Base-by-base conservation (phyloP, 1,140 invertebrate genomes). In the Patella vulgata region DNA sequence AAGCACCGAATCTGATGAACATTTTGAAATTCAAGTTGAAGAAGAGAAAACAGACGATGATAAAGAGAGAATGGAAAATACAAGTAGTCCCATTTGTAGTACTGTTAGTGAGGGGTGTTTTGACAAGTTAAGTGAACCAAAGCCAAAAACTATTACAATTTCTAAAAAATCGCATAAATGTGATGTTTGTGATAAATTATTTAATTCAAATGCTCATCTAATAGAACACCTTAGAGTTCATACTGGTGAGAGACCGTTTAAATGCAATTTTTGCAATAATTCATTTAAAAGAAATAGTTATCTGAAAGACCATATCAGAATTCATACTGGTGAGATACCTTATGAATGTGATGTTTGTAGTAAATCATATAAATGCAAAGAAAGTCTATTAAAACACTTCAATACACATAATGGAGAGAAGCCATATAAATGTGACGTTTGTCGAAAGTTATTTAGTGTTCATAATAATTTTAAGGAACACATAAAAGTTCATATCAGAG, bases 301-400 rank as follows among this genome's bases (percentile, higher is more conserved):
- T 17, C 30, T 65, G 21, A 51, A 58, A 9, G 54, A 28, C 17
- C 63, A 65, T 57, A 23, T 31, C n/a, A 59, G 50, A 14, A 59
- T 46, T 21, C 63, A 65, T 47, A 65, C 55, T 1, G 63, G 56
- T 3, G 63, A 65, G 43, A 57, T 28, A 30, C 63, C 63, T 14
- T 52, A 46, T 42, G 43, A 17, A 12, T 65, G 63, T 36, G 42
- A 54, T n/a, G 56, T 70, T n/a, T 83, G 82, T 63, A 73, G 70
- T 42, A 83, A 98, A 36, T 36, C 46, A 0, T 98, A 98, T 80
- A 95, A 96, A 0, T 87, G 96, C 4, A 96, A 93, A n/a, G 95
- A 95, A 0, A 97, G 98, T 82, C 82, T 98, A 46, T 97, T 94
- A 0, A 87, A 95, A 5, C 96, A 98, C 81, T 83, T 97, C 46